These are phyloP conservation scores for Drosophila mimetica DNA, from an alignment of 2,888 invertebrate species.

Conservation along the genomic window DNA sequence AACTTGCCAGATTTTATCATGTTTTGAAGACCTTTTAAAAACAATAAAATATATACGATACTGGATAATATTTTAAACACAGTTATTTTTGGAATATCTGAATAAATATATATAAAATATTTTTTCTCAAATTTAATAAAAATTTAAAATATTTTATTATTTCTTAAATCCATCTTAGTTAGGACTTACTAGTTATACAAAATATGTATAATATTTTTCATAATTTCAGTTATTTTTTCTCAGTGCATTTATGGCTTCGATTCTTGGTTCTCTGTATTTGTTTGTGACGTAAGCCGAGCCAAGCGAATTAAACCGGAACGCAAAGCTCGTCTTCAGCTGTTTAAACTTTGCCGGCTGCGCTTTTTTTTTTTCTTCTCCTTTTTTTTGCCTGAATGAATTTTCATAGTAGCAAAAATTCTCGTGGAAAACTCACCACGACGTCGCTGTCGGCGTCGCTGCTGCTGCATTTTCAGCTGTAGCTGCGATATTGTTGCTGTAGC, in stretches of 20 bases:
- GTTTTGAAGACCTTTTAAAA: not conserved
- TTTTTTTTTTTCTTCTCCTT: constrained; percentile 29
- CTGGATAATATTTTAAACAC: too few species aligned
- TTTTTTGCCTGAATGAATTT: constrained; percentile 64
- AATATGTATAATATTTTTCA: not conserved
- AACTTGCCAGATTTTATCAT: not conserved
- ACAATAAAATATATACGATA: too few species aligned
- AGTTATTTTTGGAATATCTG: too few species aligned
- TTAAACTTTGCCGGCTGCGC: constrained; percentile 67
- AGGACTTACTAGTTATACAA: too few species aligned
- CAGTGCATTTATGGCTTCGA: not conserved
- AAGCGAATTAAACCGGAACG: constrained; percentile 45
- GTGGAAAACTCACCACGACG: constrained; percentile 41
- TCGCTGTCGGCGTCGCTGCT: constrained; percentile 46
- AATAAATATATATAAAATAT: too few species aligned
- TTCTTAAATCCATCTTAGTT: too few species aligned
- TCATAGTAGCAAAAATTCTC: constrained; percentile 46
- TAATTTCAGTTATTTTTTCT: not conserved
- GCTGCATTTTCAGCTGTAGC: constrained; percentile 39
- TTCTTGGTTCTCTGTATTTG: constrained; percentile 39
- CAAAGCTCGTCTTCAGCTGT: constrained; percentile 44
- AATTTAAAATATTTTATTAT: too few species aligned
- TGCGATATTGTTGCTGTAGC: constrained; percentile 2
- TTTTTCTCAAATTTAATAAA: too few species aligned
- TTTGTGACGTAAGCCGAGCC: constrained; percentile 62